Evolutionary conservation across 1,140 invertebrate species (phyloP).

Genomic region (Hylaeus anthracinus): DNA sequence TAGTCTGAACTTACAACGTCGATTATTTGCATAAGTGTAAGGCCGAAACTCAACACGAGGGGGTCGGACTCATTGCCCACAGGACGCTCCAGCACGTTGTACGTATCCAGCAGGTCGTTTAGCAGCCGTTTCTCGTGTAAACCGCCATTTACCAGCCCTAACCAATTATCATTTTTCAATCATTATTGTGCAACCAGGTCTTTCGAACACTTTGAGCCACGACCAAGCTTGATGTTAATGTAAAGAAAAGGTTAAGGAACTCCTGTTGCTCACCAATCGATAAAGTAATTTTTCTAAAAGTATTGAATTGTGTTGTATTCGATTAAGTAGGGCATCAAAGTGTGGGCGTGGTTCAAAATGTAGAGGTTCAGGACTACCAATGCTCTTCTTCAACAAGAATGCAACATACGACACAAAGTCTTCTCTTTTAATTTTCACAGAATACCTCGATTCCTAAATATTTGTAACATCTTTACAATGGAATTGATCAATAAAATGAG

Average conservation of each 20-base stretch:
- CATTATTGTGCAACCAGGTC: slow-evolving; percentile 40
- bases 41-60: slow-evolving; percentile 96
- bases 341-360: slow-evolving; percentile 47
- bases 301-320: not conserved
- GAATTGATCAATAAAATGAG: no score
- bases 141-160: slow-evolving; percentile 86
- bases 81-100: slow-evolving; percentile 98
- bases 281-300: not conserved
- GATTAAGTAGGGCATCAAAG: slow-evolving; percentile 26
- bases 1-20: slow-evolving; percentile 94
- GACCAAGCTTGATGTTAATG: slow-evolving; percentile 10
- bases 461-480: no score
- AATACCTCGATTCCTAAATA: no score
- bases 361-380: slow-evolving; percentile 1
- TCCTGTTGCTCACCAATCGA: not conserved
- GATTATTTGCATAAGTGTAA: slow-evolving; percentile 99
- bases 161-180: slow-evolving; percentile 76
- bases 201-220: slow-evolving; percentile 47
- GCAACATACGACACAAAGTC: not conserved
- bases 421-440: no score
- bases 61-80: slow-evolving; percentile 98
- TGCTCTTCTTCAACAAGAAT: not conserved
- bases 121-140: slow-evolving; percentile 96
- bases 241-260: no score
- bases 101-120: slow-evolving; percentile 95